These are phyloP conservation scores for Myotis pilosus DNA, from an alignment of 2,797 vertebrate genomes.

Conservation along the genomic window DNA sequence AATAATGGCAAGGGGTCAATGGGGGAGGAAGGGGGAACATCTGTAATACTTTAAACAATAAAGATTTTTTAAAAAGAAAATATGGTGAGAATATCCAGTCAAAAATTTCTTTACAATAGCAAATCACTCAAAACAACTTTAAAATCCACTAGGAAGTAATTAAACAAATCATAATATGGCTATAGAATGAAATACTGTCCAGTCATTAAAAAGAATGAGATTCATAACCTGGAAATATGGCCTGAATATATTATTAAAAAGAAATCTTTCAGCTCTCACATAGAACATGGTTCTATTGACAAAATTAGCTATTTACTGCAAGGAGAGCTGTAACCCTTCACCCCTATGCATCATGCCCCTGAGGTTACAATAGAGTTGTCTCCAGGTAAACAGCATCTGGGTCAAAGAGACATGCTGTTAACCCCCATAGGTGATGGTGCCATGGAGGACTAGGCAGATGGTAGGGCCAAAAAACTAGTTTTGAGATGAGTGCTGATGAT, in stretches of 20 bases:
- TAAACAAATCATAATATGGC: background rate
- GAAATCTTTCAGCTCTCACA: background rate
- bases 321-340: background rate
- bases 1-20: background rate
- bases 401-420: background rate
- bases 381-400: background rate
- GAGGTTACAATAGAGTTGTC: background rate
- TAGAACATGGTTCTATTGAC: background rate
- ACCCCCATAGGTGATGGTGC: background rate
- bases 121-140: background rate
- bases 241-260: background rate
- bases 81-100: background rate
- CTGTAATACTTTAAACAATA: no score
- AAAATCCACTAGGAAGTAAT: background rate
- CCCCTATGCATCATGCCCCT: background rate
- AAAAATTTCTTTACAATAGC: background rate
- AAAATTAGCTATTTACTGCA: background rate
- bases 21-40: no score
- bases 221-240: background rate
- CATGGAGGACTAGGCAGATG: background rate
- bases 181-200: background rate
- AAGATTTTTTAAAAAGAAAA: no score
- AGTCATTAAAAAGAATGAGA: slow-evolving; percentile 1
- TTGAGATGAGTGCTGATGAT: background rate
- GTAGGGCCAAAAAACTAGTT: background rate